These are phyloP conservation scores for Leuciscus idus DNA, from an alignment of 2,113 vertebrate species.

Conservation along the genomic window DNA sequence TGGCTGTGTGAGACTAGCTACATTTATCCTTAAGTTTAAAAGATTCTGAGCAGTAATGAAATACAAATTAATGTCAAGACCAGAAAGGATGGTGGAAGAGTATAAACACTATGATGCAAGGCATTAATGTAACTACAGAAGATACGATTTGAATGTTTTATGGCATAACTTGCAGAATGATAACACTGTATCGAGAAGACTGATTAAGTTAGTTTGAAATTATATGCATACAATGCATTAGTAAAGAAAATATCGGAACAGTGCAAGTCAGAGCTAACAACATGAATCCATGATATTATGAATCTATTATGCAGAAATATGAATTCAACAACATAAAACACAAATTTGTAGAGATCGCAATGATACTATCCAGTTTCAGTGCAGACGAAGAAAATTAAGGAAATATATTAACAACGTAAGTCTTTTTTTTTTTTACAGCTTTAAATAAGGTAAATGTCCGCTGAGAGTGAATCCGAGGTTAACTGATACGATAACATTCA, in stretches of 20 bases:
- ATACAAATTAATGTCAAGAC: not conserved
- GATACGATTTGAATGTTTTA: not conserved
- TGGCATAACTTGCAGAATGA: not conserved
- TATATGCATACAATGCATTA: not conserved
- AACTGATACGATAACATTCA: not conserved
- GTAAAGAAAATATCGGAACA: not conserved
- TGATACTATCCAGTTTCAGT: not conserved
- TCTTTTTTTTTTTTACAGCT: not conserved
- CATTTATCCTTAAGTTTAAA: not conserved
- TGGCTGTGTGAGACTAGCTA: too few species aligned
- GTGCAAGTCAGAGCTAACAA: not conserved
- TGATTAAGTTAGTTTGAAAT: not conserved
- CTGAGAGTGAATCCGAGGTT: not conserved
- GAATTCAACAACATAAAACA: not conserved
- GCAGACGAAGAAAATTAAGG: not conserved
- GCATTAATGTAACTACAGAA: not conserved
- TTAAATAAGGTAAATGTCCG: not conserved
- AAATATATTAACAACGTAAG: not conserved
- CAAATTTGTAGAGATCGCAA: not conserved
- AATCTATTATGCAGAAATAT: not conserved
- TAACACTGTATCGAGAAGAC: not conserved
- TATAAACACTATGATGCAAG: not conserved
- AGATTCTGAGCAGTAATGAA: not conserved
- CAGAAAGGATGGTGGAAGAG: not conserved
- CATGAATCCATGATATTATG: not conserved